Evolutionary conservation across 2,113 vertebrate species (phyloP).

Genomic region (Tonatia bakeri): DNA sequence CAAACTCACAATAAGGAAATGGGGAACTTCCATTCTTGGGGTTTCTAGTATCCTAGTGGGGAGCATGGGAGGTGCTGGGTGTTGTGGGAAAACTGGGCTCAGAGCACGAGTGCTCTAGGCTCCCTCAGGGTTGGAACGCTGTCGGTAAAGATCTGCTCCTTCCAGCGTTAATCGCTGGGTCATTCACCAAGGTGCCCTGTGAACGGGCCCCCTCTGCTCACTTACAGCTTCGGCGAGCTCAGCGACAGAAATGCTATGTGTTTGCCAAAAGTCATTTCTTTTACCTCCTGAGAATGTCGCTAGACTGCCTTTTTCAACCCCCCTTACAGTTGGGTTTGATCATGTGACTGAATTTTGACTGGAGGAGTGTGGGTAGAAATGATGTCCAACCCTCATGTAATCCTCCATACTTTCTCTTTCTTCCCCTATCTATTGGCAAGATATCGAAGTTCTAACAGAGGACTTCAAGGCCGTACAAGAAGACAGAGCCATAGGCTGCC

Average conservation of each 20-base stretch:
- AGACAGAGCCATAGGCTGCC: neutral
- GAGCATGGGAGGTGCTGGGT: no score
- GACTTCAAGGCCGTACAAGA: neutral
- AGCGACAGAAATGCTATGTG: neutral
- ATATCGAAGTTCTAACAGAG: neutral
- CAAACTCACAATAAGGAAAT: no score
- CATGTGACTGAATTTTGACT: neutral
- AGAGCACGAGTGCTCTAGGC: no score
- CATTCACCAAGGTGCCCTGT: no score
- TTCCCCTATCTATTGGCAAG: neutral
- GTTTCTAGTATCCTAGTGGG: no score
- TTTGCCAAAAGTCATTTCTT: neutral
- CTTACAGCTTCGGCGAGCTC: no score
- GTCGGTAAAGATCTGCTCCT: no score
- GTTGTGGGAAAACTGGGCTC: no score
- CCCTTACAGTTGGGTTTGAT: neutral
- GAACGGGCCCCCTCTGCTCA: no score
- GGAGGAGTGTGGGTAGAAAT: neutral
- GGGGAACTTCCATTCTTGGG: no score
- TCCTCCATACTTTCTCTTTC: neutral
- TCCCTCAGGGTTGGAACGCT: no score
- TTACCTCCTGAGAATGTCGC: neutral
- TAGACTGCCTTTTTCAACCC: neutral
- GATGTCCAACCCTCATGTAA: neutral
- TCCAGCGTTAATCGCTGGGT: no score